phyloP scores from a whole-genome alignment of 2,888 invertebrate genomes.

The Furcula furcula region DNA sequence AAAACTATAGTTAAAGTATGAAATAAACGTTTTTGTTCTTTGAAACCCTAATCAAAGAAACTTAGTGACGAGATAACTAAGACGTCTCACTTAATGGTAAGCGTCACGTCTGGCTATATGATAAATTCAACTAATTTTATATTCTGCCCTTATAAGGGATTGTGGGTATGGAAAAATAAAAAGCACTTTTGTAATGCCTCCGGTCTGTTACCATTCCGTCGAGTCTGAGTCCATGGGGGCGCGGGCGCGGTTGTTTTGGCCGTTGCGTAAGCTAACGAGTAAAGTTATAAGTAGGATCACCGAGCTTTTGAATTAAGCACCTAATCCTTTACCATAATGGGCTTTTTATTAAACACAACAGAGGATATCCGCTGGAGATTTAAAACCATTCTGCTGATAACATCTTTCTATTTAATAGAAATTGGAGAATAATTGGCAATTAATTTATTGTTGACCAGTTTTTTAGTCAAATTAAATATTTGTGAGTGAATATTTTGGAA shows the following conservation, averaged over 20 bases:
- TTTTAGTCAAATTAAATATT: too few relatives aligned
- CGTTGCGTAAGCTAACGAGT: slow-evolving; percentile 28
- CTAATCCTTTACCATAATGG: slow-evolving; percentile 23
- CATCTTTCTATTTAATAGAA: too few relatives aligned
- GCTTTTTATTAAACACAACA: slow-evolving; percentile 21
- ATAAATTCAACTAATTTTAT: too few relatives aligned
- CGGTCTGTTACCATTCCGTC: not conserved
- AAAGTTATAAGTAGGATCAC: slow-evolving; percentile 37
- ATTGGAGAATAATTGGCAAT: too few relatives aligned
- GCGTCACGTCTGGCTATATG: not conserved
- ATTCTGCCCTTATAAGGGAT: not conserved
- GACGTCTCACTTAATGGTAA: too few relatives aligned
- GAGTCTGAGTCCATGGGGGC: slow-evolving; percentile 24
- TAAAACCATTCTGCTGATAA: too few relatives aligned
- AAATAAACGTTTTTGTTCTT: too few relatives aligned
- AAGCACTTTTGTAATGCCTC: not conserved
- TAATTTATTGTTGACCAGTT: too few relatives aligned
- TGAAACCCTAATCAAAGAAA: too few relatives aligned
- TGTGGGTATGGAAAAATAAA: not conserved
- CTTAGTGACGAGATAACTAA: too few relatives aligned
- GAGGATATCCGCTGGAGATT: slow-evolving; percentile 2
- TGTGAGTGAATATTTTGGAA: too few relatives aligned
- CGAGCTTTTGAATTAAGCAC: slow-evolving; percentile 26
- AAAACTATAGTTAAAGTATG: too few relatives aligned
- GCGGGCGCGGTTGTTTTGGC: not conserved